Base-by-base conservation (phyloP, 2,797 vertebrate genomes). In the Enteromius trimaculatus region DNA sequence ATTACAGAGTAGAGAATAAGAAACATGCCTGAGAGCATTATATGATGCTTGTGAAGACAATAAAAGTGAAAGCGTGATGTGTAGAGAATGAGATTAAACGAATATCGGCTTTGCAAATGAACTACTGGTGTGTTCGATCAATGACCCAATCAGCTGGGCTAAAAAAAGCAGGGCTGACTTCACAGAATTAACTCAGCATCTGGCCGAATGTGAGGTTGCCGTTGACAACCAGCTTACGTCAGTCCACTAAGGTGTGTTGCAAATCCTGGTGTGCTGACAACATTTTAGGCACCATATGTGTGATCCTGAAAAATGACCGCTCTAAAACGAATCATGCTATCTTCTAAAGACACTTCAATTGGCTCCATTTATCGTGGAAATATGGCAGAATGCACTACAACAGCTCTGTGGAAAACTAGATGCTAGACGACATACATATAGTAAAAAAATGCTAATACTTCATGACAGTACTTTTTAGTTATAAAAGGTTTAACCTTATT, bases 1-100 rank as follows among this genome's bases (percentile, higher is more conserved):
- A 76, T 82, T 66, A 82, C 44, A 82, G 60, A 17, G 37, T 0
- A 64, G 26, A 23, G 29, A 53, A 74, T 42, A 49, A 79, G 1
- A 31, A 44, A 29, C 49, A 65, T 26, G 29, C 58, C n/a, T 10
- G 14, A 49, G 80, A 53, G 60, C 31, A 53, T 76, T 16, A 39
- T 14, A 66, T 55, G 70, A 65, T 64, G 69, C 29, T 70, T 42
- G 53, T 51, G n/a, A 37, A 79, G 26, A 72, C 86, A 79, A 47
- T 47, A 3, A 78, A 39, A 70, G 17, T 6, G 8, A 64, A 29
- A 29, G 16, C 2, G 10, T 39, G 6, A 65, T 53, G 19, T 4
- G 21, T 49, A 70, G 49, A 80, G 47, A 77, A 10, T 8, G 11
- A 77, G 34, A 62, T 60, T 19, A 19, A 34, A 64, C 14, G 21